Percentiles rank a stretch among this genome's conserved stretches.
These are phyloP conservation scores for Salmo trutta DNA, from an alignment of 2,797 vertebrate genomes.

Conservation along the genomic window DNA sequence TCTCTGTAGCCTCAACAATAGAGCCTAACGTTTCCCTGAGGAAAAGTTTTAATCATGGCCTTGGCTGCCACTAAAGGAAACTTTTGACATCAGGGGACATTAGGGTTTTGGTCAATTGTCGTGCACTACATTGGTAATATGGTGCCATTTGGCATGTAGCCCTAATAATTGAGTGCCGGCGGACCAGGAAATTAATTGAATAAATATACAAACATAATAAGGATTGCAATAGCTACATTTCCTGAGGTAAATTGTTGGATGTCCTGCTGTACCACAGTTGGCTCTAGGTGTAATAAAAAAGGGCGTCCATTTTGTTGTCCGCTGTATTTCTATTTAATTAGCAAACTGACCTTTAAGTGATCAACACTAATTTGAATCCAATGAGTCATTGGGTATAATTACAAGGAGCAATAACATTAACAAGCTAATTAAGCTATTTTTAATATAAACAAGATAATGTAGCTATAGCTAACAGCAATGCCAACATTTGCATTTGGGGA, in stretches of 20 bases:
- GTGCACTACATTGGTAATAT: no score
- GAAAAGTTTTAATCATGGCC: no score
- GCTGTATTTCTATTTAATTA: background rate
- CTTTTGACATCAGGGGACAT: background rate
- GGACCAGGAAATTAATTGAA: background rate
- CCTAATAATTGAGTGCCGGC: background rate
- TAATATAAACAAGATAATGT: background rate
- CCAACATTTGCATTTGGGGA: background rate
- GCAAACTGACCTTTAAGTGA: background rate
- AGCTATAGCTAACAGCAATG: background rate
- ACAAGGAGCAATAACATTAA: background rate
- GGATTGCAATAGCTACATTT: background rate
- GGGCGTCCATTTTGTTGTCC: background rate
- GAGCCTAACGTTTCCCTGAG: no score
- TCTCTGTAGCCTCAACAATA: no score
- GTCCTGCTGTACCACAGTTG: background rate
- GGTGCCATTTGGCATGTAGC: background rate
- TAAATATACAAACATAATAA: background rate
- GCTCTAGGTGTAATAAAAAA: background rate
- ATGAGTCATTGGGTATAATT: slow-evolving; percentile 1
- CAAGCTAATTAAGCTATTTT: background rate
- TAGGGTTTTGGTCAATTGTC: no score
- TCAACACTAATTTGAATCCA: background rate
- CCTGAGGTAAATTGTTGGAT: background rate
- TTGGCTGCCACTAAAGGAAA: background rate